phyloP scores from a whole-genome alignment of 2,888 invertebrate species.

The Frankliniella fusca region DNA sequence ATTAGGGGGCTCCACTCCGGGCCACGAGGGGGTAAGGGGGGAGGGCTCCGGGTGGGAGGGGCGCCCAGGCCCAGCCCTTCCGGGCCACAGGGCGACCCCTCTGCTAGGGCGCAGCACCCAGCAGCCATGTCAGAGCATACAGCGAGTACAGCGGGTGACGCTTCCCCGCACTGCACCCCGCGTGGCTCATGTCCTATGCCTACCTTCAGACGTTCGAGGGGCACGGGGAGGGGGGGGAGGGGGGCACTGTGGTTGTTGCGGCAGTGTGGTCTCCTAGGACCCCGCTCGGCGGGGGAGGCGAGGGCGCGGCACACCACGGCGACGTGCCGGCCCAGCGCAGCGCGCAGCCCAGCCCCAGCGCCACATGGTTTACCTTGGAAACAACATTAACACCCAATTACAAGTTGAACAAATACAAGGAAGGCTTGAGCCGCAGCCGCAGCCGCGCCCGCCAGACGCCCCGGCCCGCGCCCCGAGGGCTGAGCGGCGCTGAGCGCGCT shows the following conservation, averaged over 20 bases:
- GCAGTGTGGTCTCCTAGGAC: too few relatives aligned
- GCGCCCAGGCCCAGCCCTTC: too few relatives aligned
- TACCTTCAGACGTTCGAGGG: too few relatives aligned
- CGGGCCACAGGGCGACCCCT: too few relatives aligned
- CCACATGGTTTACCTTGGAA: slow-evolving; percentile 7
- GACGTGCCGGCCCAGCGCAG: background rate
- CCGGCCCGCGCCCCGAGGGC: background rate
- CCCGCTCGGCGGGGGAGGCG: too few relatives aligned
- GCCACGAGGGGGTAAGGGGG: too few relatives aligned
- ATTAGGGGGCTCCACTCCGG: background rate
- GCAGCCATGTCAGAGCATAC: background rate
- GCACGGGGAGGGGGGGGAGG: too few relatives aligned
- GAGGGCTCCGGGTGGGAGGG: too few relatives aligned
- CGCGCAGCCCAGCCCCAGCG: background rate
- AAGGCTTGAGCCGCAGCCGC: background rate
- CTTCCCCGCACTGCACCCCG: too few relatives aligned
- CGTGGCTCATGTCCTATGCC: too few relatives aligned
- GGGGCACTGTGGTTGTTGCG: too few relatives aligned
- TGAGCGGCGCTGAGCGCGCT: background rate
- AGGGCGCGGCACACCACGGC: background rate
- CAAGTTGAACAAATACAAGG: slow-evolving; percentile 10
- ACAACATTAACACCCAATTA: slow-evolving; percentile 19
- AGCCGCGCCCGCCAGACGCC: background rate
- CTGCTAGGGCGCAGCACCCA: background rate
- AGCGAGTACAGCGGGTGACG: too few relatives aligned